Conservation (phyloP, 2,797 vertebrate species). For the Capromys pilorides region DNA sequence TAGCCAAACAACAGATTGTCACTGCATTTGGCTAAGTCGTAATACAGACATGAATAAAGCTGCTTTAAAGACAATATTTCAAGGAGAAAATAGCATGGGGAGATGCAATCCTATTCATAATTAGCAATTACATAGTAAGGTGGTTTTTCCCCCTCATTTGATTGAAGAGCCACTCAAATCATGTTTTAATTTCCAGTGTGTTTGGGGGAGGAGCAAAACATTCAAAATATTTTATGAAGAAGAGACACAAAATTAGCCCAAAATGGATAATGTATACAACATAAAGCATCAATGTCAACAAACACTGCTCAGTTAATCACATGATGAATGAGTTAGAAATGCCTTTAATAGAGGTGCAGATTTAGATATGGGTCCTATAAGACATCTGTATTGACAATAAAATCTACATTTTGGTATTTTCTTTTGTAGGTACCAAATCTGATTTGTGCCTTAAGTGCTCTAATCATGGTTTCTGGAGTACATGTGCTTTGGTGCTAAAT, state of each 20-base stretch:
- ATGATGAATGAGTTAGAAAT: not conserved
- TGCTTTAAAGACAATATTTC: constrained; percentile 84
- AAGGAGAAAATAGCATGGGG: constrained; percentile 83
- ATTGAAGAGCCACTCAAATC: constrained; percentile 77
- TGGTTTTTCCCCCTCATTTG: constrained; percentile 69
- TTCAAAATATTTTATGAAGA: constrained; percentile 74
- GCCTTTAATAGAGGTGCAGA: not conserved
- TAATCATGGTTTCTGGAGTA: not conserved
- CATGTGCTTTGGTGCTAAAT: not conserved
- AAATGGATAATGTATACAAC: not conserved
- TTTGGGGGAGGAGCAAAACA: constrained; percentile 74
- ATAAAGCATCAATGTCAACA: not conserved
- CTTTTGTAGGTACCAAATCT: not conserved
- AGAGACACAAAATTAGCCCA: constrained; percentile 6
- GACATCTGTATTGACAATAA: not conserved
- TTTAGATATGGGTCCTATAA: not conserved
- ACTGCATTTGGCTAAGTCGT: constrained; percentile 85
- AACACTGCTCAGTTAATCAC: not conserved
- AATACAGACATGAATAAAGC: constrained; percentile 82
- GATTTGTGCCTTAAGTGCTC: not conserved
- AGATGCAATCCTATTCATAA: constrained; percentile 80
- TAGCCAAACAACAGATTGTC: constrained; percentile 87
- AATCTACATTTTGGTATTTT: not conserved
- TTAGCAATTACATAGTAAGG: constrained; percentile 82
- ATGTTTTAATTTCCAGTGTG: constrained; percentile 69